Evolutionary conservation across 2,797 vertebrate species (phyloP).

Genomic region (Paramormyrops hopkinsi): DNA sequence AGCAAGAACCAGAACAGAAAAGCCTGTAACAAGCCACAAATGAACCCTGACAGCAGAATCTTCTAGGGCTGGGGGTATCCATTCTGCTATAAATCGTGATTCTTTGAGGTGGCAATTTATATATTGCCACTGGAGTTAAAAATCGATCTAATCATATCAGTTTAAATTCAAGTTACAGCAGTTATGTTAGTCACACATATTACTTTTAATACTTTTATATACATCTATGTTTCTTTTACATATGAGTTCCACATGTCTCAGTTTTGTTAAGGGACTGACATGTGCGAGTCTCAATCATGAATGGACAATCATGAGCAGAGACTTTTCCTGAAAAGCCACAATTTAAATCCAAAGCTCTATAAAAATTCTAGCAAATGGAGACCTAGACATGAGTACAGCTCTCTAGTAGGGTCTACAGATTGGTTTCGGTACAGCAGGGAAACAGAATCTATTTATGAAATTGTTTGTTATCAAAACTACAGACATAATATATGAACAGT

Average conservation of each 20-base stretch:
- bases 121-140: not conserved
- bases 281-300: not conserved
- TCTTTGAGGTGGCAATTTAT: not conserved
- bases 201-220: not conserved
- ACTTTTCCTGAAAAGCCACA: not conserved
- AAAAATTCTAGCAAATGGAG: not conserved
- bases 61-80: not conserved
- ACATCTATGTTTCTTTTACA: not conserved
- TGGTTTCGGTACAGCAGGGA: not conserved
- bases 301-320: not conserved
- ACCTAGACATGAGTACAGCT: not conserved
- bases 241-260: not conserved
- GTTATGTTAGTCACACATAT: not conserved
- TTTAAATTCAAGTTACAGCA: not conserved
- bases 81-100: not conserved
- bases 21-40: not conserved
- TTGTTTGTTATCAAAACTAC: not conserved
- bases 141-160: not conserved
- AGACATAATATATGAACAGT: not conserved
- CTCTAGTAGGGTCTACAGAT: not conserved
- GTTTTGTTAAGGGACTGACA: not conserved
- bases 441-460: not conserved
- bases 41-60: not conserved
- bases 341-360: not conserved
- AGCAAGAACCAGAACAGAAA: not conserved